Percentiles rank a stretch among this genome's conserved stretches.
These are phyloP conservation scores for Apomyelois bistriatella DNA, from an alignment of 2,888 invertebrate genomes.

Conservation along the genomic window DNA sequence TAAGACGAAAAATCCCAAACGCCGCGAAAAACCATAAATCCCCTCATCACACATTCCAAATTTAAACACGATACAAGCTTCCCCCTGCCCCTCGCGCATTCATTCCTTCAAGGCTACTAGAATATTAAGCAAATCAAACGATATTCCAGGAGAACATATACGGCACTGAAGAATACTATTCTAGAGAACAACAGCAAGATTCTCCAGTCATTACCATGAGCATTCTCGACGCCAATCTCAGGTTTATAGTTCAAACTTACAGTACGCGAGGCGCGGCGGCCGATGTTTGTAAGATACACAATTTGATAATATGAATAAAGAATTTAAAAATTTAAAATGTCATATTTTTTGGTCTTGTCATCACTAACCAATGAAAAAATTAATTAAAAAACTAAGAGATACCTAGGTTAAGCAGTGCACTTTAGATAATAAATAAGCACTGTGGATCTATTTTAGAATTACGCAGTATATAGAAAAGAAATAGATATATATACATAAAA, in stretches of 20 bases:
- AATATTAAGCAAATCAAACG: conserved; percentile 78
- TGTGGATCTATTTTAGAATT: too few species aligned
- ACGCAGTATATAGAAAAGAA: too few species aligned
- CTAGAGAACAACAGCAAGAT: conserved; percentile 74
- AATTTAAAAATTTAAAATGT: too few species aligned
- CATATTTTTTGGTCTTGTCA: too few species aligned
- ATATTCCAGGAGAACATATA: conserved; percentile 76
- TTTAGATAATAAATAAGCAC: too few species aligned
- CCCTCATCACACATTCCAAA: neutral
- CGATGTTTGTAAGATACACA: conserved; percentile 5
- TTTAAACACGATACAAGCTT: conserved; percentile 43
- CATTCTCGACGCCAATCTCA: conserved; percentile 71
- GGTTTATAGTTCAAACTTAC: conserved; percentile 24
- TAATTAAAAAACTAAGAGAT: too few species aligned
- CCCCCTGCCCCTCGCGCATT: conserved; percentile 65
- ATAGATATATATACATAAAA: too few species aligned
- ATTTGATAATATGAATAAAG: too few species aligned
- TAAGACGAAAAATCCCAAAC: too few species aligned
- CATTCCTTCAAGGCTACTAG: conserved; percentile 64
- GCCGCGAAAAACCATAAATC: too few species aligned
- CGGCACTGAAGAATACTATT: conserved; percentile 68
- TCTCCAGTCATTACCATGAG: conserved; percentile 76
- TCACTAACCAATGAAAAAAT: too few species aligned
- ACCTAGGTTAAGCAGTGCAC: too few species aligned
- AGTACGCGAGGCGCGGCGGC: conserved; percentile 20